Evolutionary conservation across 92 coral and sea anemone genomes (phyloP).

Genomic region (Pocillopora meandrina): DNA sequence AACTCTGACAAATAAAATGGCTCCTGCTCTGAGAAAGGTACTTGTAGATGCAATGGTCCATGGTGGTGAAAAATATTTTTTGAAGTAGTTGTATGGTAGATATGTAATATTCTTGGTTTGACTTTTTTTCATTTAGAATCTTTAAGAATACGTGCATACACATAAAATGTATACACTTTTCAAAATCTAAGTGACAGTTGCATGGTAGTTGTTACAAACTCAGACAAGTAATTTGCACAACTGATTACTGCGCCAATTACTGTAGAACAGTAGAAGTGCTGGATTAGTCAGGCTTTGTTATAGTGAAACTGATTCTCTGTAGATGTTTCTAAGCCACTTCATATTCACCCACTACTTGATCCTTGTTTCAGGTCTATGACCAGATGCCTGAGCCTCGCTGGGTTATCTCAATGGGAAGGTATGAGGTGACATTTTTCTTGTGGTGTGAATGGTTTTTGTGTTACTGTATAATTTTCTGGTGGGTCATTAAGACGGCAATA

Average conservation of each 20-base stretch:
- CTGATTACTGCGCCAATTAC: too few relatives aligned
- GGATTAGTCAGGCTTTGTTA: too few relatives aligned
- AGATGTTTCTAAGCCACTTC: not conserved
- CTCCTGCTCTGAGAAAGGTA: slow-evolving; percentile 99
- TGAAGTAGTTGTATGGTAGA: not conserved
- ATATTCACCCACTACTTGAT: not conserved
- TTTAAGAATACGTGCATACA: too few relatives aligned
- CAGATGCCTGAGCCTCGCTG: slow-evolving; percentile 99
- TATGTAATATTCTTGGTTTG: not conserved
- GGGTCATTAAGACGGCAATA: too few relatives aligned
- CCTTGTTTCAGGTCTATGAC: slow-evolving; percentile 70
- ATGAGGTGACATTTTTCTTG: not conserved
- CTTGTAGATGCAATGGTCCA: not conserved
- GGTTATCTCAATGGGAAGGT: slow-evolving; percentile 99
- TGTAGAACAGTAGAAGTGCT: too few relatives aligned
- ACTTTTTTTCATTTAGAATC: too few relatives aligned
- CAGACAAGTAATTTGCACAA: too few relatives aligned
- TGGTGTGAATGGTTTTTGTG: too few relatives aligned
- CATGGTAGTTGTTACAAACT: too few relatives aligned
- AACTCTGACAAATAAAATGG: slow-evolving; percentile 98
- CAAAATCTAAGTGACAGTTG: too few relatives aligned
- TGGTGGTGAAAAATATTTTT: not conserved
- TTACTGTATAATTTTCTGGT: too few relatives aligned
- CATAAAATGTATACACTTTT: too few relatives aligned
- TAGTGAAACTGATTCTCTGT: not conserved